phyloP scores from a whole-genome alignment of 1,140 invertebrate species.

The Diuraphis noxia region DNA sequence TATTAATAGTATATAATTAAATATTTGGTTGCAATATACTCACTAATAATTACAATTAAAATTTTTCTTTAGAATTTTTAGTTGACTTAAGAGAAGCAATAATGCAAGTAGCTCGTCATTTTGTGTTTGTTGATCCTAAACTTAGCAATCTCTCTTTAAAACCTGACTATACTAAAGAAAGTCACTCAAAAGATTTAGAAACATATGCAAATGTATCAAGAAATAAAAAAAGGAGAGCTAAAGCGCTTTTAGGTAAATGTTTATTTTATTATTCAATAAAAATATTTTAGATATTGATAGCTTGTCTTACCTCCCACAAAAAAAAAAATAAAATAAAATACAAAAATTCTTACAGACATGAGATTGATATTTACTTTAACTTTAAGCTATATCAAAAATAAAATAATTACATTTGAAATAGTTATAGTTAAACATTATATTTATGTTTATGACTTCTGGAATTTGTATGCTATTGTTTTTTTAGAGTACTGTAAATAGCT shows the following conservation, averaged over 20 bases:
- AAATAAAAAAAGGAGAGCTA: constrained; percentile 85
- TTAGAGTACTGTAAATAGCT: neutral
- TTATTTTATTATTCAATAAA: neutral
- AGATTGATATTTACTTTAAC: neutral
- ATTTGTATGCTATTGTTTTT: neutral
- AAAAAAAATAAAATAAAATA: neutral
- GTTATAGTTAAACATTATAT: neutral
- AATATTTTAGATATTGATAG: constrained; percentile 6
- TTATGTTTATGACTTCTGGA: neutral
- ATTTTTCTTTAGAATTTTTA: constrained; percentile 73
- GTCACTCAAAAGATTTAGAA: constrained; percentile 90
- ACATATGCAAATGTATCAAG: constrained; percentile 89
- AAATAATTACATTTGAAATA: neutral
- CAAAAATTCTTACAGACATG: neutral
- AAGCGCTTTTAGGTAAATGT: constrained; percentile 78
- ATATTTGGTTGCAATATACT: neutral
- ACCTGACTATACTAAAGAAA: constrained; percentile 94
- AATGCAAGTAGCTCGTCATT: constrained; percentile 84
- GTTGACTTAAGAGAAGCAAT: constrained; percentile 97
- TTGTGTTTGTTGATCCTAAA: constrained; percentile 79
- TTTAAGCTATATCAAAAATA: neutral
- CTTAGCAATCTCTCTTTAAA: constrained; percentile 74
- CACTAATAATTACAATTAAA: neutral
- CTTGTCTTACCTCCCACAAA: neutral
- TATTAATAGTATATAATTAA: neutral